These are phyloP conservation scores for Empis stercorea DNA, from an alignment of 2,888 invertebrate species.

Conservation along the genomic window DNA sequence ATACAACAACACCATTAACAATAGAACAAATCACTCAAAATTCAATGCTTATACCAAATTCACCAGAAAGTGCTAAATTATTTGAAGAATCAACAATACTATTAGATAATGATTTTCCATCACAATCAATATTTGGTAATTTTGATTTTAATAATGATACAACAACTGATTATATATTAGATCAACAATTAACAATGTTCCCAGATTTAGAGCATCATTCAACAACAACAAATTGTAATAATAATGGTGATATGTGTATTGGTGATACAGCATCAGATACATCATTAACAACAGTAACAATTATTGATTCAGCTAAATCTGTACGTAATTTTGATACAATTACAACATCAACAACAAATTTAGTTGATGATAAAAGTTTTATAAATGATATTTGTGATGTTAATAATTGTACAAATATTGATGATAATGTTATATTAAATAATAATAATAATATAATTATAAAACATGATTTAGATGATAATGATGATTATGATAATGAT, in stretches of 20 bases:
- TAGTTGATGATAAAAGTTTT: neutral
- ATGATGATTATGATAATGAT: neutral
- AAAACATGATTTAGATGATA: neutral
- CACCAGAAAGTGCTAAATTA: slow-evolving; percentile 61
- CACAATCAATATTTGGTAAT: neutral
- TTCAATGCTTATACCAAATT: slow-evolving; percentile 46
- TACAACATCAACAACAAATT: neutral
- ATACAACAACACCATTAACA: slow-evolving; percentile 4
- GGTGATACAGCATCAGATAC: slow-evolving; percentile 1
- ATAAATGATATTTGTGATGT: neutral
- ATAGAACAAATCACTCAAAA: slow-evolving; percentile 4
- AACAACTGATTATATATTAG: neutral
- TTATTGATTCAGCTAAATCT: neutral
- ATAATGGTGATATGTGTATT: neutral
- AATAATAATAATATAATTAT: neutral
- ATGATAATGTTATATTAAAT: neutral
- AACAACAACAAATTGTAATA: slow-evolving; percentile 8
- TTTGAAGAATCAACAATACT: slow-evolving; percentile 39
- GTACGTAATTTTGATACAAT: neutral
- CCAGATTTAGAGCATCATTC: slow-evolving; percentile 1
- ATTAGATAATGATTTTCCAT: neutral
- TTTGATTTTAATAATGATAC: neutral
- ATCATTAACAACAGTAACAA: slow-evolving; percentile 6
- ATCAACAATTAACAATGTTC: too few species aligned
- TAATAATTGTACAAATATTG: neutral